Percentiles rank a stretch among this genome's conserved stretches.
Evolutionary conservation across 2,113 vertebrate species (phyloP).

Genomic region (Mustela lutreola): DNA sequence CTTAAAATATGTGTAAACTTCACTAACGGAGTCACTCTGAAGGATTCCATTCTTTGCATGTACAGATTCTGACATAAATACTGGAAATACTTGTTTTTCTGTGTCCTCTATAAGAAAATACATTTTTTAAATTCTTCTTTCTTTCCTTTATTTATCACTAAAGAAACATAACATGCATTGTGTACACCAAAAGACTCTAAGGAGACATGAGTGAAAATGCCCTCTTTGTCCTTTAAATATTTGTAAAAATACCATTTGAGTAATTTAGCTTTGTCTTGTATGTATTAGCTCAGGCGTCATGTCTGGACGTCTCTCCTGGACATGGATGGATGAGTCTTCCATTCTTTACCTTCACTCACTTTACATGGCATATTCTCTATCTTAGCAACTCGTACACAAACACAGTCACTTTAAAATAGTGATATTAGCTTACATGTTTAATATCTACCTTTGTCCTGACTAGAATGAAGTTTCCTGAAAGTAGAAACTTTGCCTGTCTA

Average conservation of each 20-base stretch:
- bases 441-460: background rate
- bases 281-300: background rate
- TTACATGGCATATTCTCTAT: background rate
- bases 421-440: background rate
- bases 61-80: background rate
- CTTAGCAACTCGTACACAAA: background rate
- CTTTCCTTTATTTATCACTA: background rate
- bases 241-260: background rate
- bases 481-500: background rate
- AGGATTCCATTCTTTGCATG: background rate
- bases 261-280: background rate
- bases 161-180: conserved; percentile 31
- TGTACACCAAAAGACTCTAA: background rate
- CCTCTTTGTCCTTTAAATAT: background rate
- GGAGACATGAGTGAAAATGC: background rate
- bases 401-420: background rate
- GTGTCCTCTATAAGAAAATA: background rate
- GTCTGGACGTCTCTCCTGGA: background rate
- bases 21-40: background rate
- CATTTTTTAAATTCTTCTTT: background rate
- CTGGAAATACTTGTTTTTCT: background rate
- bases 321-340: background rate
- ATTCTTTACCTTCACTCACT: background rate
- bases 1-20: background rate
- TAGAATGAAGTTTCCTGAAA: background rate